These are phyloP conservation scores for Microplitis mediator DNA, from an alignment of 1,140 invertebrate species.

Conservation along the genomic window DNA sequence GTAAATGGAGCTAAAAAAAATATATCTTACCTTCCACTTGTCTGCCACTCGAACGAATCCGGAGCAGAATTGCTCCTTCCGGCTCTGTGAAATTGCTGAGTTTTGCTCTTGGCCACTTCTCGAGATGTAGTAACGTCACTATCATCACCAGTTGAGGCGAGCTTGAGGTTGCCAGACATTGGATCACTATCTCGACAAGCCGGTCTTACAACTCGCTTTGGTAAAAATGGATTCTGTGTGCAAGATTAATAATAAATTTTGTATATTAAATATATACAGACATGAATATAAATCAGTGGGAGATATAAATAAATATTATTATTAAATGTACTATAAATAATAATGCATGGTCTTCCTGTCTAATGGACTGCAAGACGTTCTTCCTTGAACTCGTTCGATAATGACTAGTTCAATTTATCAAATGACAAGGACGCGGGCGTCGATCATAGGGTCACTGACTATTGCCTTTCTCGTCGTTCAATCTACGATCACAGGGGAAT, in stretches of 20 bases:
- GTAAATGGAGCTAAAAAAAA: background rate
- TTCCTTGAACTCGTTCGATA: conserved; percentile 38
- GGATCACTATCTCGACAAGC: conserved; percentile 21
- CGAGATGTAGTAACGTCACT: conserved; percentile 18
- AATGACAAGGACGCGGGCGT: conserved; percentile 7
- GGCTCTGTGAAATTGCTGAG: conserved; percentile 55
- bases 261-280: background rate
- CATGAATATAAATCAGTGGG: too few species aligned
- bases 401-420: conserved; percentile 21
- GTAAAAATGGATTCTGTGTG: conserved; percentile 51
- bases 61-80: conserved; percentile 77
- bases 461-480: background rate
- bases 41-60: conserved; percentile 70
- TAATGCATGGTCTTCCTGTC: background rate
- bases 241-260: conserved; percentile 8
- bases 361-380: conserved; percentile 19
- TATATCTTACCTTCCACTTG: conserved; percentile 54
- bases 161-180: conserved; percentile 29
- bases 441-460: background rate
- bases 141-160: conserved; percentile 27
- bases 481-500: background rate
- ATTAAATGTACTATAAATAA: too few species aligned
- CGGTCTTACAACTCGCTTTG: conserved; percentile 41
- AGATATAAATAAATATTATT: too few species aligned
- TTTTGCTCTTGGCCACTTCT: conserved; percentile 38